phyloP scores from a whole-genome alignment of 1,140 invertebrate species.

The Ceratina australensis region DNA sequence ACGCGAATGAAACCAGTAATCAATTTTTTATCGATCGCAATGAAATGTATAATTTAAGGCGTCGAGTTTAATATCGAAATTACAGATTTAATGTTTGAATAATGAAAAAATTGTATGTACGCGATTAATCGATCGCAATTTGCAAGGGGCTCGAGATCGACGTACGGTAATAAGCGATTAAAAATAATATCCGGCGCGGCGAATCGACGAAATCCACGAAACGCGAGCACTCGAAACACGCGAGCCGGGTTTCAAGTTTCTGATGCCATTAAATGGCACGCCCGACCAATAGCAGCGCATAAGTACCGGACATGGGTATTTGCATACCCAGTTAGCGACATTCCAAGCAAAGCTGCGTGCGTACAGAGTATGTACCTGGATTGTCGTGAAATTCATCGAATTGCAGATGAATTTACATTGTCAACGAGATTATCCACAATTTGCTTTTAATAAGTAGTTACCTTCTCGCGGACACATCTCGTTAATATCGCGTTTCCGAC shows the following conservation, averaged over 20 bases:
- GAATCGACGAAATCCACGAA: constrained; percentile 43
- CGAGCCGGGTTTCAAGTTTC: constrained; percentile 45
- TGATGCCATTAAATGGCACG: constrained; percentile 62
- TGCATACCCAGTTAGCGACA: constrained; percentile 63
- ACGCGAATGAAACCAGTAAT: no score
- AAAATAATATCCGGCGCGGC: background rate
- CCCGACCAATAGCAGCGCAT: constrained; percentile 44
- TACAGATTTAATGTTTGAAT: background rate
- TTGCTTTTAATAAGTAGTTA: background rate
- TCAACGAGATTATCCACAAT: background rate
- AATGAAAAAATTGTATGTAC: no score
- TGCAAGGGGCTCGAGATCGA: no score
- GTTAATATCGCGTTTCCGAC: background rate
- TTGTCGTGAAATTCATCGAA: constrained; percentile 20
- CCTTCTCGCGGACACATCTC: background rate
- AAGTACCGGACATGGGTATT: constrained; percentile 50
- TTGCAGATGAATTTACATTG: background rate
- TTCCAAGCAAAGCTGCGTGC: constrained; percentile 53
- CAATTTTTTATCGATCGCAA: no score
- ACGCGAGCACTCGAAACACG: constrained; percentile 16
- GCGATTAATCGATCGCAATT: background rate
- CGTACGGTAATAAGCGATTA: background rate
- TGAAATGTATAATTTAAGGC: no score
- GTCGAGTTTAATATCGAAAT: no score
- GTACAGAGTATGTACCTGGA: background rate